Evolutionary conservation across 2,888 invertebrate genomes (phyloP).

Genomic region (Pseudococcus jackbeardsleyi): DNA sequence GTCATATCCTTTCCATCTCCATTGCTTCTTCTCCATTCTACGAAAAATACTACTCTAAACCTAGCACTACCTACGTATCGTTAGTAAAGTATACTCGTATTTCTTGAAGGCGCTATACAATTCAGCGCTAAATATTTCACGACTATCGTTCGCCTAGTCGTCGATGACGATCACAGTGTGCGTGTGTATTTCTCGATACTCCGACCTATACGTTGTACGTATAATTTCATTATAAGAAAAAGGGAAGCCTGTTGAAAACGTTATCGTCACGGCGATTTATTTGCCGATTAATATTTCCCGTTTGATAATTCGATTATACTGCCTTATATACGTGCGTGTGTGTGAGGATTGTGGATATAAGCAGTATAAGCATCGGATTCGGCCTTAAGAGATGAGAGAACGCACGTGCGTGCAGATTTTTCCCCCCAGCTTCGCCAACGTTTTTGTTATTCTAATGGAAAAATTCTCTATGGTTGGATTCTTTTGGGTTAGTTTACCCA

Average conservation of each 20-base stretch:
- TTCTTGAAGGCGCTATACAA: too few relatives aligned
- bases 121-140: too few relatives aligned
- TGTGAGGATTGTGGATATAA: background rate
- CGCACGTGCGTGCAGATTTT: background rate
- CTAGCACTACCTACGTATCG: too few relatives aligned
- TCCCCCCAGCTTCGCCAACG: background rate
- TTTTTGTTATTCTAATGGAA: constrained; percentile 32
- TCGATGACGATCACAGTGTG: too few relatives aligned
- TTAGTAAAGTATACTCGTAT: too few relatives aligned
- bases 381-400: background rate
- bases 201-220: background rate
- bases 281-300: constrained; percentile 28
- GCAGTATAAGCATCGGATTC: background rate
- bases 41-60: too few relatives aligned
- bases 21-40: too few relatives aligned
- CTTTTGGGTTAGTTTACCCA: background rate
- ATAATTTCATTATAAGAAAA: constrained; percentile 28
- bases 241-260: constrained; percentile 28
- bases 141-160: too few relatives aligned
- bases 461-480: constrained; percentile 21
- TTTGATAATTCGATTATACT: constrained; percentile 7
- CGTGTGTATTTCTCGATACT: too few relatives aligned
- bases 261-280: constrained; percentile 32
- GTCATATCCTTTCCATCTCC: too few relatives aligned
- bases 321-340: background rate